These are phyloP conservation scores for Palythoa heliodiscus DNA, from an alignment of 92 coral and sea anemone species.

Conservation along the genomic window DNA sequence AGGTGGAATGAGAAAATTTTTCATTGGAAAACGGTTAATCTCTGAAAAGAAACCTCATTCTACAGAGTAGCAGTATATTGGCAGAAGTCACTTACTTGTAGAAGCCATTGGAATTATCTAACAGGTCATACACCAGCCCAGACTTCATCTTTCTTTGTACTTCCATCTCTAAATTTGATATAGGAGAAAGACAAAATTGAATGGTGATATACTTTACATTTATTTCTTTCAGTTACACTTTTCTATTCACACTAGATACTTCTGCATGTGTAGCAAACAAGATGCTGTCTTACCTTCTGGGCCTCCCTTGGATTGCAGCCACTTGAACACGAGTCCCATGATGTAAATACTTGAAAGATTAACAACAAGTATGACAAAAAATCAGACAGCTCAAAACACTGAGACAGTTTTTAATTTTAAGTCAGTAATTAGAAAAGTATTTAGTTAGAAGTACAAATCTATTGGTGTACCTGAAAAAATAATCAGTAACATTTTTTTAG, in stretches of 20 bases:
- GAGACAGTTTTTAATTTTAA: background rate
- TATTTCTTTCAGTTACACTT: background rate
- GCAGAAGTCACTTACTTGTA: conserved; percentile 66
- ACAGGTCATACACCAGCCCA: conserved; percentile 70
- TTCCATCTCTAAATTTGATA: conserved; percentile 65
- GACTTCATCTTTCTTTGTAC: conserved; percentile 72
- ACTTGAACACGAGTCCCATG: conserved; percentile 96
- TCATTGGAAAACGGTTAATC: too few species aligned
- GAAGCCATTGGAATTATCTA: conserved; percentile 82
- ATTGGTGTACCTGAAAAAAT: too few species aligned
- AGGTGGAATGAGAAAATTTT: too few species aligned
- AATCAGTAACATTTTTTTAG: too few species aligned
- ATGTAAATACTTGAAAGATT: conserved; percentile 71
- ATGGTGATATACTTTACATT: background rate
- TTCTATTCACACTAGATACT: background rate
- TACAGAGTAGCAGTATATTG: background rate
- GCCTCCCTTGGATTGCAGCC: conserved; percentile 89
- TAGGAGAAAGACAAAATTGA: background rate
- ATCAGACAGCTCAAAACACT: background rate
- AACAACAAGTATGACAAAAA: background rate
- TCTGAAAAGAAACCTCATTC: too few species aligned
- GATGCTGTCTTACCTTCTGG: conserved; percentile 64
- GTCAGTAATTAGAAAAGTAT: background rate
- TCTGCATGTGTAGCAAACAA: too few species aligned
- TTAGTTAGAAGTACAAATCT: too few species aligned